These are phyloP conservation scores for Rhegmatorhina hoffmannsi DNA, from an alignment of 2,113 vertebrate genomes.

Conservation along the genomic window DNA sequence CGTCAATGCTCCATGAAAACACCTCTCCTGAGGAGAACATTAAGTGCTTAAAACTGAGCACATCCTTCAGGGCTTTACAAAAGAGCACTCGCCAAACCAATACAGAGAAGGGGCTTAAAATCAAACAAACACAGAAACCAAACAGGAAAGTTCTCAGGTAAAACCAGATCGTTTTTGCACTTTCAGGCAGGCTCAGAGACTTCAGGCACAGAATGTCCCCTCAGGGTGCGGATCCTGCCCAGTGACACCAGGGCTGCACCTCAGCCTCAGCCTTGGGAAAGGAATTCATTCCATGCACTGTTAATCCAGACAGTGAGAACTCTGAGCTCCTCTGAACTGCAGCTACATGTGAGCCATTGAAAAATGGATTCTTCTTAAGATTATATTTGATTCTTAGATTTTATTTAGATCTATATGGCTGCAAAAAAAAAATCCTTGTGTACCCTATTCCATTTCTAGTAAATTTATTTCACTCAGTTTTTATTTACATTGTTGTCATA, in stretches of 20 bases:
- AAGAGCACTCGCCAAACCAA: neutral
- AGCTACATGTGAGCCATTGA: accelerated
- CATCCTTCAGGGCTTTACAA: neutral
- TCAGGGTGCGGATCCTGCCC: neutral
- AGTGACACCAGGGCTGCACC: neutral
- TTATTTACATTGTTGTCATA: neutral
- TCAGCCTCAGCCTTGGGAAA: neutral
- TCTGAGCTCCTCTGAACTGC: neutral
- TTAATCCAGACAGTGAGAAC: neutral
- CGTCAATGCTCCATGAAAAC: neutral
- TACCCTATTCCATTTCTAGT: neutral
- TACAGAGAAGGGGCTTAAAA: neutral
- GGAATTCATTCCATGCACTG: neutral
- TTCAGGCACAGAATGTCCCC: neutral
- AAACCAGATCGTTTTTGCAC: neutral
- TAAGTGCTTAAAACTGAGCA: neutral
- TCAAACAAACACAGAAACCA: neutral
- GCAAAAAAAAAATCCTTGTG: neutral
- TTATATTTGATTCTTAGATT: neutral
- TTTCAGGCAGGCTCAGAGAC: neutral
- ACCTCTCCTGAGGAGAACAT: neutral
- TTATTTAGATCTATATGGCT: neutral
- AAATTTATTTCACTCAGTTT: neutral
- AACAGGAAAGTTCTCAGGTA: neutral
- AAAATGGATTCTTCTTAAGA: neutral